Percentiles rank a stretch among this genome's conserved stretches.
Evolutionary conservation across 2,888 invertebrate genomes (phyloP).

Genomic region (Endotricha flammealis): DNA sequence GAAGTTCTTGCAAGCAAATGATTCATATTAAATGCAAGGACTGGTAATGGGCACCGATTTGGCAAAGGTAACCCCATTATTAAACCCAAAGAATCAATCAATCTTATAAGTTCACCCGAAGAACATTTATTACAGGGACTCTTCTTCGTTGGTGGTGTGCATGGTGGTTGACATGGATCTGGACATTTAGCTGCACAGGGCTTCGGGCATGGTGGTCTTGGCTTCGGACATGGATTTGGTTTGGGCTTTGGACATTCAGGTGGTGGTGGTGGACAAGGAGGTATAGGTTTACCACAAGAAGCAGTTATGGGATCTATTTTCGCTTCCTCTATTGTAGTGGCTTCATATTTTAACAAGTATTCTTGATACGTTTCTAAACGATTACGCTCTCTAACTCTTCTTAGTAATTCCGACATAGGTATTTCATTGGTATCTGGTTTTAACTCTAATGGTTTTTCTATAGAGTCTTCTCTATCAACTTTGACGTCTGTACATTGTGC

Average conservation of each 20-base stretch:
- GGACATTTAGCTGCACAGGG: too few species aligned
- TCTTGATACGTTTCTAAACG: slow-evolving; percentile 25
- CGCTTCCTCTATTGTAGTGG: slow-evolving; percentile 15
- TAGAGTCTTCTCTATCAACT: not conserved
- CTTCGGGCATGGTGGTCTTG: too few species aligned
- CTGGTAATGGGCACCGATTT: not conserved
- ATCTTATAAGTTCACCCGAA: not conserved
- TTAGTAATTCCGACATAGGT: slow-evolving; percentile 42
- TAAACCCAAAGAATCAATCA: not conserved
- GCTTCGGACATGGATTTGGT: not conserved
- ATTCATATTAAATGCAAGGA: too few species aligned
- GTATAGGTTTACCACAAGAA: slow-evolving; percentile 23
- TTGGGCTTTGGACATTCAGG: slow-evolving; percentile 18
- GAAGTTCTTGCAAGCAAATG: too few species aligned
- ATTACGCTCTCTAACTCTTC: slow-evolving; percentile 36
- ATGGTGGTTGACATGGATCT: not conserved
- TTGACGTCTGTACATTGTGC: not conserved
- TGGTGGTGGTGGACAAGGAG: slow-evolving; percentile 26
- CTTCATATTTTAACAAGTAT: slow-evolving; percentile 15
- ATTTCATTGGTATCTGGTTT: slow-evolving; percentile 12
- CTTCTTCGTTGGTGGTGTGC: not conserved
- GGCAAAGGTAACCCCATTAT: not conserved
- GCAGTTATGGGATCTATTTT: slow-evolving; percentile 22
- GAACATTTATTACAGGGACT: not conserved
- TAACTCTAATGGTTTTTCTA: slow-evolving; percentile 2